Percentiles rank a stretch among this genome's conserved stretches.
Conservation (phyloP, 2,888 invertebrate species). For the Caenorhabditis plicata region DNA sequence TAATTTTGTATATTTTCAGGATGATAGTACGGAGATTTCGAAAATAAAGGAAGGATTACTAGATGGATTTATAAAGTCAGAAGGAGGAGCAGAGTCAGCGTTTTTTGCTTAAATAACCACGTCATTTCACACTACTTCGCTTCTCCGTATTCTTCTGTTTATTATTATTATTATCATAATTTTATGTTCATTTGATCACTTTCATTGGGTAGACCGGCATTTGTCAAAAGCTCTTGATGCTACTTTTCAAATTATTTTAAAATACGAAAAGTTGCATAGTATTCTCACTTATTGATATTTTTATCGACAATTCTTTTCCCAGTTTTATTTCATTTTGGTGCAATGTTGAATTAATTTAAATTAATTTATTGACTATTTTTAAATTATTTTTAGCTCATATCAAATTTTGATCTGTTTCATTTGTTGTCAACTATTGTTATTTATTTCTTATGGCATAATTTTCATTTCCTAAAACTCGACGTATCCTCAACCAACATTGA, state of each 20-base stretch:
- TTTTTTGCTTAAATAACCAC: constrained; percentile 1
- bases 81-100: constrained; percentile 1
- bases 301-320: neutral
- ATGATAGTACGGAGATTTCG: constrained; percentile 80
- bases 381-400: too few relatives aligned
- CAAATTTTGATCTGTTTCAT: too few relatives aligned
- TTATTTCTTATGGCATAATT: too few relatives aligned
- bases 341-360: too few relatives aligned
- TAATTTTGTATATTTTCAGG: constrained; percentile 19
- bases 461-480: too few relatives aligned
- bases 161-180: constrained; percentile 1
- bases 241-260: constrained; percentile 4
- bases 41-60: constrained; percentile 99
- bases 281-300: constrained; percentile 22
- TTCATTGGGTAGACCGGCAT: constrained; percentile 28
- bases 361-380: too few relatives aligned
- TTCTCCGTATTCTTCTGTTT: constrained; percentile 6
- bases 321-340: too few relatives aligned
- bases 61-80: constrained; percentile 83
- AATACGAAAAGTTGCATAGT: constrained; percentile 12
- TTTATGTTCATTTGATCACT: constrained; percentile 4
- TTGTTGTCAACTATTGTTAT: too few relatives aligned
- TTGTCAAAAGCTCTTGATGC: too few relatives aligned
- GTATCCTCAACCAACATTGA: too few relatives aligned
- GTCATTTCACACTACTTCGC: neutral